A percentile compares a stretch with the other conserved stretches of the same genome.
Evolutionary conservation across 2,888 invertebrate species (phyloP).

Genomic region (Drosophila fulvimacula): DNA sequence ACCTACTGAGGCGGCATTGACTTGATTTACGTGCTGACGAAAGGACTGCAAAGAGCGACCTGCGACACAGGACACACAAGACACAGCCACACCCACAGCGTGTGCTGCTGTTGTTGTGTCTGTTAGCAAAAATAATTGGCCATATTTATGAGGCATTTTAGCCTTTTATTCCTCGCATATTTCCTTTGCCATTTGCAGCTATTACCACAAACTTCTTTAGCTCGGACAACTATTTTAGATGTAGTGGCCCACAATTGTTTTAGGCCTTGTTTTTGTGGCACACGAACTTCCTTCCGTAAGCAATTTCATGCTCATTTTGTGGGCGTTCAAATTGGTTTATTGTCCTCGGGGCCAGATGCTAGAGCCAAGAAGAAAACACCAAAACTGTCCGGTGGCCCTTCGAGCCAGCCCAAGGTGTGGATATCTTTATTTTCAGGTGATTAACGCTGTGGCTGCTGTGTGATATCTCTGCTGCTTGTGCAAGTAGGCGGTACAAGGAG

Average conservation of each 20-base stretch:
- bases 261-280: slow-evolving; percentile 76
- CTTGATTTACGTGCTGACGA: slow-evolving; percentile 82
- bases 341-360: slow-evolving; percentile 57
- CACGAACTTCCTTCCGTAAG: slow-evolving; percentile 83
- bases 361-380: slow-evolving; percentile 8
- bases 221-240: slow-evolving; percentile 73
- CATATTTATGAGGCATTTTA: slow-evolving; percentile 82
- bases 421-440: slow-evolving; percentile 44
- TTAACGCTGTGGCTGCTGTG: slow-evolving; percentile 24
- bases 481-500: background rate
- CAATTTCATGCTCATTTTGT: slow-evolving; percentile 84
- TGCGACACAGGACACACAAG: slow-evolving; percentile 20
- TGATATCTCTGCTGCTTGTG: background rate
- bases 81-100: background rate
- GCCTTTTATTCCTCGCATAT: slow-evolving; percentile 78
- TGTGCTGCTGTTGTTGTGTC: slow-evolving; percentile 43
- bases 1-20: slow-evolving; percentile 57
- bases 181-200: slow-evolving; percentile 66
- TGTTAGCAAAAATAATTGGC: slow-evolving; percentile 73
- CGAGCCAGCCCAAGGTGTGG: slow-evolving; percentile 48
- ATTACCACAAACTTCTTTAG: slow-evolving; percentile 47
- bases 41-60: slow-evolving; percentile 66
- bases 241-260: slow-evolving; percentile 63
- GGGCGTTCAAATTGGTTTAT: slow-evolving; percentile 81
- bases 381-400: slow-evolving; percentile 29